Evolutionary conservation across 2,797 vertebrate genomes (phyloP), one percentile per base, ranked within the genome.

Genomic region (Cheirogaleus major): DNA sequence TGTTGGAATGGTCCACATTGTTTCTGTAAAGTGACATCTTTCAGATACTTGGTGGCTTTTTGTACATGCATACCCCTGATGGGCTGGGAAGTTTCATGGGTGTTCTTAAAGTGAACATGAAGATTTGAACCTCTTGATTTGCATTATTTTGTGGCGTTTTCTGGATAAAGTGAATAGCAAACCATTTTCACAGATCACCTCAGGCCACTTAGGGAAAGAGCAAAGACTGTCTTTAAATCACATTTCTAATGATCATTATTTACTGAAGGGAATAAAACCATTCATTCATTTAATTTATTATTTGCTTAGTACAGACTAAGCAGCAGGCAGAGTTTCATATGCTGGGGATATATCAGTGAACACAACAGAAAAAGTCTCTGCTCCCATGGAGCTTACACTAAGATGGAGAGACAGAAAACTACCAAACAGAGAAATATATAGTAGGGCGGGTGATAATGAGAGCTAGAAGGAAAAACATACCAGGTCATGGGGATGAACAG

Each of bases 301-400:
- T 13, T 38, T 45, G 30, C 50, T 63, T 15, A 35, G 43, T 14
- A 30, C 2, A 17, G 38, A 6, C 22, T 41, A 50, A n/a, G 10
- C 2, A 15, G 9, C 14, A 35, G 23, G 23, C 1, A 3, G 25
- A 3, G 41, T 22, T 41, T 9, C 5, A 1, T 22, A 50, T 3
- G 7, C 48, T 50, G 73, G 30, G 18, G 57, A 52, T 2, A 14
- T 20, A 78, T 1, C 4, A 2, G 0, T 0, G 4, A 38, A 48
- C 1, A 1, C 5, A 14, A 13, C 0, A 18, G 32, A 41, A 48
- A 55, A 15, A n/a, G 30, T 4, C 35, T 90, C 13, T 11, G 5
- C 3, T 11, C 2, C 38, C 17, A 0, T 0, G 27, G 38, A 30
- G 38, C 0, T 14, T 48, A 2, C 7, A 8, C 4, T 15, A 12